Evolutionary conservation across 2,888 invertebrate genomes (phyloP), one percentile per base, ranked within the genome.

Genomic region (Phania funesta): DNA sequence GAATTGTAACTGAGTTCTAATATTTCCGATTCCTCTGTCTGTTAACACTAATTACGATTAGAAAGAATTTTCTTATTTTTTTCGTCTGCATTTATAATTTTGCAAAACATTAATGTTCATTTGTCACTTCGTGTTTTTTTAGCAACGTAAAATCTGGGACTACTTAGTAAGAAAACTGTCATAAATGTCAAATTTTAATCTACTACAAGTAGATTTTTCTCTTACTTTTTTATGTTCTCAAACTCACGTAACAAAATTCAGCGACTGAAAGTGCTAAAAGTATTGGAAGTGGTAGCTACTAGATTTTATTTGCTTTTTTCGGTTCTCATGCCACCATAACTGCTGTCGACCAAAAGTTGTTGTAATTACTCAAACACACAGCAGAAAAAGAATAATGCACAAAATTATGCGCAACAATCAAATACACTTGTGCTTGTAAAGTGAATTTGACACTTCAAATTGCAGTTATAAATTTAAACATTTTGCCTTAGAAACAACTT

Each of bases 131-230:
- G 54, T 58, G 58, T 64, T 58, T 71, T 70, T 46, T 24, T 11
- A 24, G 32, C n/a, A 64, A 38, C 38, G 20, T 26, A 54, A 80
- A 70, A 70, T 70, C 70, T 75, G 65, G 64, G 58, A 65, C 64
- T 35, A 64, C 64, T 56, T 75, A 44, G n/a, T n/a, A n/a, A n/a
- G 75, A 24, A 70, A 70, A 44, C 65, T 75, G 75, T 80, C 80
- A 70, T 50, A 75, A 75, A 75, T 75, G 70, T 80, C 75, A 75
- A 75, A 70, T 80, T 75, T 65, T 75, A 75, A 75, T 70, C 58
- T 74, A 64, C 80, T 80, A 64, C 48, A 9, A 41, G 20, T 29
- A 46, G 41, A 18, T 26, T 26, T 29, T 26, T 41, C 38, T 41
- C 44, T 9, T 8, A 29, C 29, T 29, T 70, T 32, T 16, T 44